Evolutionary conservation across 2,113 vertebrate species (phyloP).

Genomic region (Aphelocoma coerulescens): DNA sequence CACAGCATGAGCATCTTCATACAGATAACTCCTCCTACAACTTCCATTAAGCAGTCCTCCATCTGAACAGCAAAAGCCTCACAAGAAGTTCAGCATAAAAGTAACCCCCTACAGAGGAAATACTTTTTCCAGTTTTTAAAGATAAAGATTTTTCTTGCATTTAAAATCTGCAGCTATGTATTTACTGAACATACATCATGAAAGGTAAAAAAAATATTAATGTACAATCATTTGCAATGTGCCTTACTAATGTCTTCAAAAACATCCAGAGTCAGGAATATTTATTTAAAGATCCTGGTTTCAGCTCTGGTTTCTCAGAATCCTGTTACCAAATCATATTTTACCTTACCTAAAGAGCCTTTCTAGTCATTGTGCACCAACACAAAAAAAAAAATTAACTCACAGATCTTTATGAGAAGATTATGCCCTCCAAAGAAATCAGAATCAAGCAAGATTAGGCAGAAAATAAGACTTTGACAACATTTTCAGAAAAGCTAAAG

Average conservation of each 20-base stretch:
- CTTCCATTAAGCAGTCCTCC: background rate
- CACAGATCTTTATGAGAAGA: background rate
- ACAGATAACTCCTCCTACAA: background rate
- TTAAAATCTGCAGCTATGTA: background rate
- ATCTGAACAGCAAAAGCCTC: background rate
- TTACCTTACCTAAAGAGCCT: background rate
- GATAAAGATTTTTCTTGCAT: background rate
- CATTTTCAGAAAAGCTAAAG: background rate
- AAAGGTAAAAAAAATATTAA: background rate
- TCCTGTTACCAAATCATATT: background rate
- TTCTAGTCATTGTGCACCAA: background rate
- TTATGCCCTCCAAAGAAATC: background rate
- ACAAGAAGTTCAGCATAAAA: background rate
- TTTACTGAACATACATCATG: background rate
- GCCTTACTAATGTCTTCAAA: background rate
- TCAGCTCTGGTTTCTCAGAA: background rate
- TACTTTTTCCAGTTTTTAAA: background rate
- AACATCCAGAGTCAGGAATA: background rate
- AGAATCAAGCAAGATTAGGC: background rate
- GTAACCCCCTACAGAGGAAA: background rate
- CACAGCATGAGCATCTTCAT: background rate
- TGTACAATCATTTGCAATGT: background rate
- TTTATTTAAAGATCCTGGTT: background rate
- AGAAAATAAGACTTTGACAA: background rate
- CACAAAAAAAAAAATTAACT: background rate